Evolutionary conservation across 2,113 vertebrate genomes (phyloP).

Genomic region (Cyprinodon variegatus): DNA sequence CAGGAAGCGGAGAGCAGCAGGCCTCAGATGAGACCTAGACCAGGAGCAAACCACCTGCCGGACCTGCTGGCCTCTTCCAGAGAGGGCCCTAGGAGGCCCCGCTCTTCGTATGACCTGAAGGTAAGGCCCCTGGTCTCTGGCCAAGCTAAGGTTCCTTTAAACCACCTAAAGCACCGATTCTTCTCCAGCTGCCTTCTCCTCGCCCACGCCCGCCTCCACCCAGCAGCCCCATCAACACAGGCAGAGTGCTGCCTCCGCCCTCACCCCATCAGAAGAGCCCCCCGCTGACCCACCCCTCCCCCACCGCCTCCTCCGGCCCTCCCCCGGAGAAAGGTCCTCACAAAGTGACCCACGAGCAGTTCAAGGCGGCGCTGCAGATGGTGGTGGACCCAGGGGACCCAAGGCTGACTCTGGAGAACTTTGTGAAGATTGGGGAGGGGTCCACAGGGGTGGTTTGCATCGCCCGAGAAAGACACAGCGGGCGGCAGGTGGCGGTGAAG

Average conservation of each 20-base stretch:
- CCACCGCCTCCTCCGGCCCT: constrained; percentile 70
- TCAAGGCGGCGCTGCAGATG: constrained; percentile 90
- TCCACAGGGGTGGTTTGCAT: constrained; percentile 93
- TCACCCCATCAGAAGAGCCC: constrained; percentile 63
- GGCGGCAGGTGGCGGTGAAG: constrained; percentile 92
- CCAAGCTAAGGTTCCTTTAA: no score
- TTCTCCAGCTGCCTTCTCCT: constrained; percentile 34
- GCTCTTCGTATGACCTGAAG: constrained; percentile 64
- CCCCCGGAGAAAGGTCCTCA: constrained; percentile 65
- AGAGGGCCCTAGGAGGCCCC: constrained; percentile 54
- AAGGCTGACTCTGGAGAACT: constrained; percentile 84
- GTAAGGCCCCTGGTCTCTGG: constrained; percentile 34
- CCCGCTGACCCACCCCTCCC: constrained; percentile 75
- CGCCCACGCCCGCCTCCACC: constrained; percentile 49
- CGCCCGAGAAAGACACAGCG: constrained; percentile 86
- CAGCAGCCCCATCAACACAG: constrained; percentile 59
- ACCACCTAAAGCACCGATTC: not conserved
- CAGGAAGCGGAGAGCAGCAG: constrained; percentile 39
- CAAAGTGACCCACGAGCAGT: constrained; percentile 88
- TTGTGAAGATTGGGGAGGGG: constrained; percentile 93
- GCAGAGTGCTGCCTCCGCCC: constrained; percentile 5
- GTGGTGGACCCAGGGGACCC: constrained; percentile 92
- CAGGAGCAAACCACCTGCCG: constrained; percentile 33
- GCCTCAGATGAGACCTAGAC: constrained; percentile 16
- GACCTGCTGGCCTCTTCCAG: constrained; percentile 51